phyloP scores from a whole-genome alignment of 2,113 vertebrate species.

The Lepus europaeus region DNA sequence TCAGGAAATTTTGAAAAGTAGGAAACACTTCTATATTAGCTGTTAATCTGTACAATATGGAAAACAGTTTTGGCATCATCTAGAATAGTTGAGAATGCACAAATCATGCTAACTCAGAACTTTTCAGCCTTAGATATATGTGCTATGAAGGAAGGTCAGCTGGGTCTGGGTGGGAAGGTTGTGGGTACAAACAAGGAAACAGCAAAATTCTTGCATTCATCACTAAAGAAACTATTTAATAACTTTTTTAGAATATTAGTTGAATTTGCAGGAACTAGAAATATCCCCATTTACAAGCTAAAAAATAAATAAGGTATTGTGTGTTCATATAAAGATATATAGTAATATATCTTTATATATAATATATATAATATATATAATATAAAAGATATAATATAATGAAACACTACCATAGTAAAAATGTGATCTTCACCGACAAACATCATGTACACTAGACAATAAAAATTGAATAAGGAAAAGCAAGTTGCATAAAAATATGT shows the following conservation, averaged over 20 bases:
- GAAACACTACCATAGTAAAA: background rate
- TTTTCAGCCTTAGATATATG: background rate
- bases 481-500: background rate
- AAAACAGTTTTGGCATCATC: background rate
- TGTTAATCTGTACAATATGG: background rate
- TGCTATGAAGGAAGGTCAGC: background rate
- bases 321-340: background rate
- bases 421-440: background rate
- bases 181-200: background rate
- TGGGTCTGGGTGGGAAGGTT: background rate
- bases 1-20: background rate
- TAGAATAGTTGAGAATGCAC: background rate
- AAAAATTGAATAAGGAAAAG: constrained; percentile 30
- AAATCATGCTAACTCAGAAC: background rate
- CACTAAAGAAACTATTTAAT: background rate
- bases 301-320: background rate
- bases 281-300: background rate
- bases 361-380: no score
- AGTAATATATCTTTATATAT: no score
- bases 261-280: background rate
- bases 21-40: background rate
- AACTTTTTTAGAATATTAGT: background rate
- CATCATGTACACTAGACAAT: background rate
- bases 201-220: background rate
- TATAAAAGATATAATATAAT: background rate